Conservation (phyloP, 1,140 invertebrate species). For the Lordiphosa stackelbergi region DNA sequence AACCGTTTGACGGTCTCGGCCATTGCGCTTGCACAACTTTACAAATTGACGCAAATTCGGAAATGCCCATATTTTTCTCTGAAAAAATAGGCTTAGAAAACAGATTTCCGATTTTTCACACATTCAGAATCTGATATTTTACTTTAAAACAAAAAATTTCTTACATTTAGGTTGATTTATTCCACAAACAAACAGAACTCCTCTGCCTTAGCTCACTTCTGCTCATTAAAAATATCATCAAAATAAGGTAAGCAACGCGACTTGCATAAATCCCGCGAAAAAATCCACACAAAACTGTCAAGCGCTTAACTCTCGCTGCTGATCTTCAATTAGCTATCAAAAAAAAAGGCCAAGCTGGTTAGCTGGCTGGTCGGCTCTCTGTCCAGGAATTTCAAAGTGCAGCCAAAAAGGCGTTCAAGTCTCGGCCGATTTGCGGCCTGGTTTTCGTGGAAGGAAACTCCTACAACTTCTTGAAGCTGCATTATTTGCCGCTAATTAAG, state of each 20-base stretch:
- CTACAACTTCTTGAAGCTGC: conserved; percentile 60
- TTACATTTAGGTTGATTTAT: not conserved
- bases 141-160: too few species aligned
- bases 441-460: conserved; percentile 24
- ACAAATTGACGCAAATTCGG: too few species aligned
- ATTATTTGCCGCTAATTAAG: conserved; percentile 72
- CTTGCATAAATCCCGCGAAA: conserved; percentile 40
- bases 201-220: conserved; percentile 9
- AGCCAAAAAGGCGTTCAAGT: conserved; percentile 35
- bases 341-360: conserved; percentile 28
- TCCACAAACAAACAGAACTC: conserved; percentile 9
- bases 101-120: too few species aligned
- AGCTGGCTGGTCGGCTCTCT: conserved; percentile 2
- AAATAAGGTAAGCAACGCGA: conserved; percentile 15
- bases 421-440: conserved; percentile 37
- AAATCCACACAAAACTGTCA: conserved; percentile 27
- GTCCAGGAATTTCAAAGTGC: conserved; percentile 52
- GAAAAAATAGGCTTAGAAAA: too few species aligned
- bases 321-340: conserved; percentile 68
- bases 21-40: too few species aligned
- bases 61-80: too few species aligned
- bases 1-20: too few species aligned
- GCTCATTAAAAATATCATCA: conserved; percentile 37
- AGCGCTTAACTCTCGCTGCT: conserved; percentile 51
- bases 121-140: too few species aligned